phyloP scores from a whole-genome alignment of 2,113 vertebrate species.

The Notarius quadriscutis region DNA sequence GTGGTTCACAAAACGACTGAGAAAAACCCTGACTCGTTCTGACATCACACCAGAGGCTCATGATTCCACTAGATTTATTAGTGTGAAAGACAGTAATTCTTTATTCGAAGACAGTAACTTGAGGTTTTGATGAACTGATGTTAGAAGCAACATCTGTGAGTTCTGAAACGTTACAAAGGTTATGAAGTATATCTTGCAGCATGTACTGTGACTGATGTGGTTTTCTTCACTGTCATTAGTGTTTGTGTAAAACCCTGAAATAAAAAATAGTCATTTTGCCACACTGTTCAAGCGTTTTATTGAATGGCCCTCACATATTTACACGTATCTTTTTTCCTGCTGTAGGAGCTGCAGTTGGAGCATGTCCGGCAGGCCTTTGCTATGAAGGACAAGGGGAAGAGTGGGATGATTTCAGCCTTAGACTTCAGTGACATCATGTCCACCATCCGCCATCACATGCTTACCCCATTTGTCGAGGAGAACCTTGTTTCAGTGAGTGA shows the following conservation, averaged over 20 bases:
- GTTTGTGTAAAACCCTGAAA: neutral
- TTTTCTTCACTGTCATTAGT: conserved; percentile 1
- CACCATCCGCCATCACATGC: conserved; percentile 94
- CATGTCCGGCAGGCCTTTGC: conserved; percentile 95
- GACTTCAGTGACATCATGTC: conserved; percentile 97
- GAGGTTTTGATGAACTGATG: neutral
- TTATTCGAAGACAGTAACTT: neutral
- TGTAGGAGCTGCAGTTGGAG: conserved; percentile 91
- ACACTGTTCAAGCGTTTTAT: neutral
- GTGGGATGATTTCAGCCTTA: conserved; percentile 87
- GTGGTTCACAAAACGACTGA: neutral
- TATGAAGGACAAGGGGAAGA: conserved; percentile 91
- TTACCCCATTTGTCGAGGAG: conserved; percentile 95
- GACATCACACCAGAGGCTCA: neutral
- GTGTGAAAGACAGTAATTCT: neutral
- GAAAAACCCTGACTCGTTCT: conserved; percentile 15
- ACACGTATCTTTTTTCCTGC: neutral
- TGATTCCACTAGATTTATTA: neutral
- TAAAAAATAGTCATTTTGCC: neutral
- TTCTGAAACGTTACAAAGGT: neutral
- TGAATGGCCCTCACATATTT: neutral
- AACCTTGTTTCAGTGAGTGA: conserved; percentile 95
- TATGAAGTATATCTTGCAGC: neutral
- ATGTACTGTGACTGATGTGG: neutral
- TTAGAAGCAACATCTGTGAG: neutral